Base-by-base conservation (phyloP, 2,888 invertebrate genomes). In the Lathronympha strigana region DNA sequence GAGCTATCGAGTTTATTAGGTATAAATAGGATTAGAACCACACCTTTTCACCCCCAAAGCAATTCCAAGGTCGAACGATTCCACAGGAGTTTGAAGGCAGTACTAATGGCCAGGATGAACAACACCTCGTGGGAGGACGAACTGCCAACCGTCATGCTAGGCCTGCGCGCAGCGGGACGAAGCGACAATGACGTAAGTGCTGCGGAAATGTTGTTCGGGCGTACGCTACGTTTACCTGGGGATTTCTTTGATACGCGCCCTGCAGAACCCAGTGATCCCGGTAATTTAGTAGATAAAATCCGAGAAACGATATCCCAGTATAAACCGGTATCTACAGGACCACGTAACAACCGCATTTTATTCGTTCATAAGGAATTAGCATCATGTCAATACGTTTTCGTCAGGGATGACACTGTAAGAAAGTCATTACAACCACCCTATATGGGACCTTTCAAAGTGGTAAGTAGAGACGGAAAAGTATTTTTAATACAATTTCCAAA, bases 81-180 rank as follows among this genome's bases (percentile, higher is more conserved):
- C 25, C 67, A 67, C 13, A 19, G 63, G 2, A 6, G 43, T 0
- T 28, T 70, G 3, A 68, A 68, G 33, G 60, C 61, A n/a, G 55
- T 68, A 0, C 23, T 69, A 1, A 66, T 25, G 33, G 55, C 58
- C 31, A 17, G 68, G 4, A 19, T 61, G 1, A 17, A 45, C 6
- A 17, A 17, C n/a, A 57, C 1, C 4, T 28, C 61, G 1, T 70
- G 78, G 13, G 78, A 78, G 0, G 61, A 80, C 0, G 79, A 82
- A 63, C 38, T 74, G 5, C 67, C 79, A 1, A 75, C 80, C 2
- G 72, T 87, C 0, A 62, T 75, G 31, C 73, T 73, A 11, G 78
- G 70, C 1, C 50, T 69, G 15, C 61, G 71, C 4, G 63, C 68
- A 5, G 69, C 69, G 0, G 2, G 23, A 1, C 66, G 70, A 0